phyloP scores from a whole-genome alignment of 2,888 invertebrate genomes.

The Drosophila monieri region DNA sequence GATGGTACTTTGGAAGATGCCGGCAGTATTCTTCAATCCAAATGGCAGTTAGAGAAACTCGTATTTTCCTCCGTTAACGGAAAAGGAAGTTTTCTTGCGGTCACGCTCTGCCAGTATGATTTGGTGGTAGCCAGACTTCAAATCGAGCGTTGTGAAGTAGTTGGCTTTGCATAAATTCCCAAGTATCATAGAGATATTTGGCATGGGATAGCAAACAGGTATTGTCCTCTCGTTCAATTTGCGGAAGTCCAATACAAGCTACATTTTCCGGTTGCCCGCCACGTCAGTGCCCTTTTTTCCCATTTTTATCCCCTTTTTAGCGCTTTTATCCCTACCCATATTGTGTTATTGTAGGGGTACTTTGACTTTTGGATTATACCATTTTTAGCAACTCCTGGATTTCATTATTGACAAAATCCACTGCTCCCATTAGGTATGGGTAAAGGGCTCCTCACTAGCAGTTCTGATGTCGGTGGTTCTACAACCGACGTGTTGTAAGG shows the following conservation, averaged over 20 bases:
- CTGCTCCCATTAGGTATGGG: constrained; percentile 10
- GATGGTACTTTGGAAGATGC: too few species aligned
- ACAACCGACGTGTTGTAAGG: too few species aligned
- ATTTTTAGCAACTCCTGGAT: constrained; percentile 3
- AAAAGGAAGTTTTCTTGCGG: too few species aligned
- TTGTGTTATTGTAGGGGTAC: background rate
- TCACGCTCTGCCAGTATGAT: too few species aligned
- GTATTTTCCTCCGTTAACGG: too few species aligned
- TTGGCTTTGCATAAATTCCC: constrained; percentile 22
- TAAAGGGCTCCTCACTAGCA: too few species aligned
- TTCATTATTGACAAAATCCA: constrained; percentile 19
- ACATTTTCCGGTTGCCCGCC: constrained; percentile 4
- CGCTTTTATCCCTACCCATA: too few species aligned
- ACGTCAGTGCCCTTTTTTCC: constrained; percentile 15
- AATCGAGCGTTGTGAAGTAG: too few species aligned
- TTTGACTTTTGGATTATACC: constrained; percentile 6
- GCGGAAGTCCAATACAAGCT: constrained; percentile 7
- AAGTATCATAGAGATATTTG: constrained; percentile 29
- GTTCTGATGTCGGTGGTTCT: too few species aligned
- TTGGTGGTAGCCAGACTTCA: too few species aligned
- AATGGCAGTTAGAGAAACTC: constrained; percentile 3
- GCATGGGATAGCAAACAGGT: constrained; percentile 15
- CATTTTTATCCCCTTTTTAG: too few species aligned
- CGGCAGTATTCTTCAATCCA: too few species aligned
- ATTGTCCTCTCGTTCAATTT: constrained; percentile 9